These are phyloP conservation scores for Melanotaenia duboulayi DNA, from an alignment of 2,113 vertebrate species.

Conservation along the genomic window DNA sequence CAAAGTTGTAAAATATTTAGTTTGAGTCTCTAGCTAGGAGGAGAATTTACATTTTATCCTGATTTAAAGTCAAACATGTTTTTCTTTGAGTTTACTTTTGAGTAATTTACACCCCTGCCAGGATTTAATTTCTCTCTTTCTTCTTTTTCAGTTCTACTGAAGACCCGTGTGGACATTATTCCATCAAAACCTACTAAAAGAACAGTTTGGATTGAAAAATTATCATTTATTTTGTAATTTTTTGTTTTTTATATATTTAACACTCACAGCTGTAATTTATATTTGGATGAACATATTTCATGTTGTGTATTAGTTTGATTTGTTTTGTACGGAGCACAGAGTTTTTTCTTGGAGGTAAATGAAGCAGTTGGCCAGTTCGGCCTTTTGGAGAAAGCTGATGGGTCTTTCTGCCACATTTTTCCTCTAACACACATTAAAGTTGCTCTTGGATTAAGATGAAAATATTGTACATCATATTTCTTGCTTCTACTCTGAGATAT, in stretches of 20 bases:
- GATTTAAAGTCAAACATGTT: no score
- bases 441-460: slow-evolving; percentile 39
- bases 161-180: slow-evolving; percentile 1
- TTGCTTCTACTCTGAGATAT: no score
- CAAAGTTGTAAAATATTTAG: no score
- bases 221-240: slow-evolving; percentile 41
- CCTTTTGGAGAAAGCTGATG: slow-evolving; percentile 35
- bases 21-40: no score
- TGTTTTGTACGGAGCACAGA: slow-evolving; percentile 54
- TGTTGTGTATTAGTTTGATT: slow-evolving; percentile 59
- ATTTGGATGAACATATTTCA: slow-evolving; percentile 52
- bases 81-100: no score
- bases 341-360: slow-evolving; percentile 27
- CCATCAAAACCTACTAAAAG: slow-evolving; percentile 41
- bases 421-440: slow-evolving; percentile 65
- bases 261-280: slow-evolving; percentile 70
- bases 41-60: no score
- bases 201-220: slow-evolving; percentile 45
- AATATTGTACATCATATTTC: no score
- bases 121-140: not conserved
- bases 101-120: no score
- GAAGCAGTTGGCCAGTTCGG: slow-evolving; percentile 26
- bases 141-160: slow-evolving; percentile 81
- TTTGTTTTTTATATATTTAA: slow-evolving; percentile 59
- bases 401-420: slow-evolving; percentile 56